These are phyloP conservation scores for Campopleginae sp. DNA, from an alignment of 2,888 invertebrate species.

Conservation along the genomic window DNA sequence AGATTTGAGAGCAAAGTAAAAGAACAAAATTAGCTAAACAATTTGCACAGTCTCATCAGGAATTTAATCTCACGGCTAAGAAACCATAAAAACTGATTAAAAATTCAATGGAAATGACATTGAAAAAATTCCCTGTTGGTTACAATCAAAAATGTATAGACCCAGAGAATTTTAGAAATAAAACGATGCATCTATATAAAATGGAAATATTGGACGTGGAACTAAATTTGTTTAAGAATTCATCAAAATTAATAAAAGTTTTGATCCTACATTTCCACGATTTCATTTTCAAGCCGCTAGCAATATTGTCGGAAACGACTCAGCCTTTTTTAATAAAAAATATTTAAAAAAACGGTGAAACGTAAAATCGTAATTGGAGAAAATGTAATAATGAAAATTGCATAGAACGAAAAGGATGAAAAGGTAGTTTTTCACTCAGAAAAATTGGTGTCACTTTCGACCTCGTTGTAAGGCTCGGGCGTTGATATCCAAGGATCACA, in stretches of 20 bases:
- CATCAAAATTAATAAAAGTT: not conserved
- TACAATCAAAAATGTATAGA: not conserved
- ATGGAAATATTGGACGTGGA: not conserved
- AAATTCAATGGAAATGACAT: not conserved
- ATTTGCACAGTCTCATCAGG: not conserved
- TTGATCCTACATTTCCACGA: not conserved
- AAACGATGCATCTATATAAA: not conserved
- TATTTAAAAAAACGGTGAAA: not conserved
- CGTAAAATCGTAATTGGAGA: not conserved
- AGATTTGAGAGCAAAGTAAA: not conserved
- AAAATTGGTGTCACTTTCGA: too few species aligned
- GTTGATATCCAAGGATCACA: too few species aligned
- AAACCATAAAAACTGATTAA: not conserved
- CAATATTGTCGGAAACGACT: not conserved
- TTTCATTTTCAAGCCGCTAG: not conserved
- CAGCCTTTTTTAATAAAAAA: not conserved
- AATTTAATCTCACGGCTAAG: not conserved
- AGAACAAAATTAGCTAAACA: not conserved
- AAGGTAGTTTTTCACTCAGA: too few species aligned
- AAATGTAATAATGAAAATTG: not conserved
- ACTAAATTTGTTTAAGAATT: not conserved
- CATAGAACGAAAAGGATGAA: too few species aligned
- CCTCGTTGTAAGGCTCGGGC: too few species aligned
- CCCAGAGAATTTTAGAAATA: not conserved
- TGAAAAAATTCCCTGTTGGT: not conserved